Evolutionary conservation across 2,888 invertebrate species (phyloP), one percentile per base, ranked within the genome.

Genomic region (Argyresthia goedartella): DNA sequence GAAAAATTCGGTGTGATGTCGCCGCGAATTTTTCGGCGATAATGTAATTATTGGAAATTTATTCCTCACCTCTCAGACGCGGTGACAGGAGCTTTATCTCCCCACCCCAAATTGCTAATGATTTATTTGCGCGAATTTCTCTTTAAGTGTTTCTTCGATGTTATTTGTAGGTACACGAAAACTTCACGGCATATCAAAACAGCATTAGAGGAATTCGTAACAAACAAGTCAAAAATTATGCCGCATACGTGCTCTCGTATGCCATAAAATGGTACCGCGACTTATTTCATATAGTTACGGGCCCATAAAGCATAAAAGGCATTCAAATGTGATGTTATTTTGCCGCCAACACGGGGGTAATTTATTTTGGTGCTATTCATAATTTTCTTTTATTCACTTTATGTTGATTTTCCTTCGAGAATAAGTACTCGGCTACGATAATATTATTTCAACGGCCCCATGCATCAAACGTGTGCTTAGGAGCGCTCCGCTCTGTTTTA

Each of bases 301-400:
- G 69, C 68, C 76, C 79, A 82, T 86, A 86, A 85, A 86, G 81
- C 84, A 86, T 85, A 86, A 85, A 85, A 78, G 76, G 84, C 81
- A 86, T 86, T 86, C 85, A 85, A 84, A 86, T 86, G 82, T 78
- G 85, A 86, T 86, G 86, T 86, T 86, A 86, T 85, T 86, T 86
- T 84, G 85, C 86, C 84, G 84, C 85, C 85, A 81, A 85, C 84
- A 81, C 76, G 69, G 77, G 36, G 76, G 82, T 85, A 86, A 86
- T 86, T 86, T 86, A 86, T 86, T 85, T 84, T 73, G 69, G 78
- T 72, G 81, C 84, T 77, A 85, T 85, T 86, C 86, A 86, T 86
- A 86, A 86, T 86, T 86, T 86, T 86, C 84, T 85, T 86, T 85
- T 86, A 86, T 86, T 84, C 86, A 86, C 85, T 86, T 86, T 86